phyloP scores from a whole-genome alignment of 1,140 invertebrate genomes.

The Ooceraea biroi region DNA sequence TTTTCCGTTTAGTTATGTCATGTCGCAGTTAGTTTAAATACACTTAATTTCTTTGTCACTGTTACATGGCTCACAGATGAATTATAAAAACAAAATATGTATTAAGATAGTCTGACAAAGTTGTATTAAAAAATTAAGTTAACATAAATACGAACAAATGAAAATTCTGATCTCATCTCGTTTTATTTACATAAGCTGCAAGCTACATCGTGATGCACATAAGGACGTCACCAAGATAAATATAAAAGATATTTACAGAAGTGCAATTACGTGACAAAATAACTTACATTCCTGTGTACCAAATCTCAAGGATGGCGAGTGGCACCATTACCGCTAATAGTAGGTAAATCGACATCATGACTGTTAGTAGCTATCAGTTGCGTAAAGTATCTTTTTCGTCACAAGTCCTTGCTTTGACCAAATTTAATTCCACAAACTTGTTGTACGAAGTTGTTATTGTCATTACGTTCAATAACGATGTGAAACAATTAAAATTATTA shows the following conservation, averaged over 20 bases:
- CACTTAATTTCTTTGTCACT: neutral
- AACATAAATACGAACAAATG: neutral
- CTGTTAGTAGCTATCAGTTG: conserved; percentile 79
- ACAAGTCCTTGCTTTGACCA: conserved; percentile 50
- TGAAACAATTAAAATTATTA: conserved; percentile 13
- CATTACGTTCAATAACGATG: conserved; percentile 16
- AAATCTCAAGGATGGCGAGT: conserved; percentile 81
- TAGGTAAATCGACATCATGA: conserved; percentile 79
- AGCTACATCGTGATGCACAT: conserved; percentile 22
- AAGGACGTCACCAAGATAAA: conserved; percentile 32
- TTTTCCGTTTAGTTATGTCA: neutral
- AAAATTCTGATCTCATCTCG: neutral
- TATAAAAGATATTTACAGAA: conserved; percentile 51
- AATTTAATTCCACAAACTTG: conserved; percentile 52
- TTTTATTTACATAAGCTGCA: conserved; percentile 36
- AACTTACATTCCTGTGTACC: conserved; percentile 85
- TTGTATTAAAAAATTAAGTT: neutral
- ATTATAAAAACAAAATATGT: neutral
- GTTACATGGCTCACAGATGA: neutral
- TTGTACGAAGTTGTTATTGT: conserved; percentile 39
- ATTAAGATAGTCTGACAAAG: neutral
- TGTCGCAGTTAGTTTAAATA: too few relatives aligned
- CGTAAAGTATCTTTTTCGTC: conserved; percentile 43
- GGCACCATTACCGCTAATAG: conserved; percentile 80
- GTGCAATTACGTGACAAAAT: conserved; percentile 49